Conservation (phyloP, 2,797 vertebrate genomes). For the Anas acuta region DNA sequence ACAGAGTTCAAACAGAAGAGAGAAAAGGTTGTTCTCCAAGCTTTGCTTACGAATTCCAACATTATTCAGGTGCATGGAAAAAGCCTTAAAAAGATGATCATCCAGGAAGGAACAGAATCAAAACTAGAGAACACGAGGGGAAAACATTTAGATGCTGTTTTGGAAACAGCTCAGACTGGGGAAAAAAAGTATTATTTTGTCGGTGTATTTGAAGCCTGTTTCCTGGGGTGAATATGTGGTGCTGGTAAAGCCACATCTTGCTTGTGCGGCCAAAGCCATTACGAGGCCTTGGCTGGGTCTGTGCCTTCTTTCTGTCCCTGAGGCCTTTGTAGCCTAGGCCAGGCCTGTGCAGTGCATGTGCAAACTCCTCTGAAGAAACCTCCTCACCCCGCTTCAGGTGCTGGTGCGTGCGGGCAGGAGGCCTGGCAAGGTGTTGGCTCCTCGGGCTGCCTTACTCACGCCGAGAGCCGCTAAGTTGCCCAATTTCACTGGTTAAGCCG, state of each 20-base stretch:
- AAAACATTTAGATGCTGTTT: not conserved
- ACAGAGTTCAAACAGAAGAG: not conserved
- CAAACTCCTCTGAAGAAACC: fast-evolving
- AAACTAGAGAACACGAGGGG: not conserved
- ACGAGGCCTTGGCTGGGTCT: fast-evolving
- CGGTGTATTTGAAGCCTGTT: not conserved
- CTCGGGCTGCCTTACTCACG: not conserved
- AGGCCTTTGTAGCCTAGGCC: fast-evolving
- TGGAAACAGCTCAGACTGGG: not conserved
- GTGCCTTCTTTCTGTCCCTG: not conserved
- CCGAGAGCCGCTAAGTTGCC: not conserved
- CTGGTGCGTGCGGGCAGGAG: fast-evolving
- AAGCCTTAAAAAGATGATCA: not conserved
- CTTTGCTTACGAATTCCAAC: not conserved
- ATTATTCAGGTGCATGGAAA: not conserved
- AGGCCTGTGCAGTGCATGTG: fast-evolving
- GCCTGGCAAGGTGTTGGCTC: fast-evolving
- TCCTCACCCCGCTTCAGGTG: fast-evolving
- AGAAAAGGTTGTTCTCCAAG: not conserved
- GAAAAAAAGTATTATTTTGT: not conserved
- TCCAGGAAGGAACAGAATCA: not conserved
- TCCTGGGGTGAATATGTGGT: not conserved
- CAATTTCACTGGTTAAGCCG: not conserved
- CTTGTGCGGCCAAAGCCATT: not conserved
- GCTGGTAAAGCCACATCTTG: fast-evolving